Evolutionary conservation across 2,113 vertebrate species (phyloP), one percentile per base, ranked within the genome.

Genomic region (Dunckerocampus dactyliophorus): DNA sequence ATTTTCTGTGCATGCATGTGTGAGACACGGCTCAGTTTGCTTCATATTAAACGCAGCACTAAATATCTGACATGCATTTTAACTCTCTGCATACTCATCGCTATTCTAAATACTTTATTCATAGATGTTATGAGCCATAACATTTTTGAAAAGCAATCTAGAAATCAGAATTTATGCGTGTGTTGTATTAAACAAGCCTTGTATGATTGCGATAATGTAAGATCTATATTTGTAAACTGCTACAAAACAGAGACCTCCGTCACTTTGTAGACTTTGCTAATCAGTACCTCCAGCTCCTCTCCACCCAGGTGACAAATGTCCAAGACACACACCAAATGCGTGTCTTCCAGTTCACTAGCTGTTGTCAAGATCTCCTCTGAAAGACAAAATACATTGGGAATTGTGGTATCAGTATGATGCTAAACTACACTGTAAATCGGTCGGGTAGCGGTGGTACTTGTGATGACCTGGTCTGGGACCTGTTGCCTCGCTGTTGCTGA

Each of bases 261-360:
- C 56, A 86, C 62, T 72, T 62, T 85, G 85, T 95, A 96, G 62
- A 95, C 82, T 84, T 92, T 94, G 74, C 84, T 92, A 75, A 97
- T 84, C 76, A 90, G 80, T 52, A 94, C 88, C 84, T 98, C 94
- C 19, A 93, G 81, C 51, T 88, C 83, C 60, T 92, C 82, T 61
- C 85, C 91, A 47, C 91, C 93, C 55, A 97, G 86, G 77, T 92
- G 92, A 85, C 92, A 96, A 53, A 95, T 65, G 72, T 95, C 94
- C 75, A 97, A 79, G 75, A 95, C 69, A 69, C 91, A 92, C 66
- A 96, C 71, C 6, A 96, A 82, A 1, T 89, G 91, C 3, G 72
- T 72, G 53, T 80, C 85, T 52, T 94, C 91, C 28, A 94, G 80
- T 16, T 92, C 87, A 74, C n/a, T 8, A 12, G 87, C 76, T 4